phyloP scores from a whole-genome alignment of 1,140 invertebrate genomes.

The Watersipora subatra region DNA sequence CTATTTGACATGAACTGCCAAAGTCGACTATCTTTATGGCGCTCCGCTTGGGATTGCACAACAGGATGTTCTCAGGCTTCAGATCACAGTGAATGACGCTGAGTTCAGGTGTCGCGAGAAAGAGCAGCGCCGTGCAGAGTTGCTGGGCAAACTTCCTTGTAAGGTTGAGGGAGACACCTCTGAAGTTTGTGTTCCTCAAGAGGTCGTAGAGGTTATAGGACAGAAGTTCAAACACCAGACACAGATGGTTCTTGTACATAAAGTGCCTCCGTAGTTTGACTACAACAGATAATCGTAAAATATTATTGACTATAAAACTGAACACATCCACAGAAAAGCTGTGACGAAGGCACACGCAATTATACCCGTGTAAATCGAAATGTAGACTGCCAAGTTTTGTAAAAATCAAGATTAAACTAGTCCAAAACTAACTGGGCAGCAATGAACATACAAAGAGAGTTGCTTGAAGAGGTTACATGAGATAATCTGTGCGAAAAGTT shows the following conservation, averaged over 20 bases:
- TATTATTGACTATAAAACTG: too few relatives aligned
- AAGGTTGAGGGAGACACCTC: constrained; percentile 95
- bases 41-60: constrained; percentile 97
- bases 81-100: constrained; percentile 99
- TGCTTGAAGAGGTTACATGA: too few relatives aligned
- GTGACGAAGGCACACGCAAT: too few relatives aligned
- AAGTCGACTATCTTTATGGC: constrained; percentile 99
- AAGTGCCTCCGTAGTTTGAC: constrained; percentile 99
- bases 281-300: too few relatives aligned
- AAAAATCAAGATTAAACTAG: too few relatives aligned
- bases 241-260: constrained; percentile 86
- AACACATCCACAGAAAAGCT: too few relatives aligned
- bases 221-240: constrained; percentile 96
- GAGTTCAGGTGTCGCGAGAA: constrained; percentile 93
- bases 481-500: too few relatives aligned
- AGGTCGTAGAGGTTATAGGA: constrained; percentile 99
- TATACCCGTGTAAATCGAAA: too few relatives aligned
- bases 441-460: too few relatives aligned
- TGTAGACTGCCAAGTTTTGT: too few relatives aligned
- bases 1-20: constrained; percentile 94
- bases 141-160: constrained; percentile 97
- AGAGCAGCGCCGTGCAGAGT: constrained; percentile 91
- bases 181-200: constrained; percentile 96
- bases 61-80: constrained; percentile 97
- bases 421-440: too few relatives aligned